Percentiles rank a stretch among this genome's conserved stretches.
phyloP scores from a whole-genome alignment of 2,797 vertebrate genomes.

The Clarias platycephalus region DNA sequence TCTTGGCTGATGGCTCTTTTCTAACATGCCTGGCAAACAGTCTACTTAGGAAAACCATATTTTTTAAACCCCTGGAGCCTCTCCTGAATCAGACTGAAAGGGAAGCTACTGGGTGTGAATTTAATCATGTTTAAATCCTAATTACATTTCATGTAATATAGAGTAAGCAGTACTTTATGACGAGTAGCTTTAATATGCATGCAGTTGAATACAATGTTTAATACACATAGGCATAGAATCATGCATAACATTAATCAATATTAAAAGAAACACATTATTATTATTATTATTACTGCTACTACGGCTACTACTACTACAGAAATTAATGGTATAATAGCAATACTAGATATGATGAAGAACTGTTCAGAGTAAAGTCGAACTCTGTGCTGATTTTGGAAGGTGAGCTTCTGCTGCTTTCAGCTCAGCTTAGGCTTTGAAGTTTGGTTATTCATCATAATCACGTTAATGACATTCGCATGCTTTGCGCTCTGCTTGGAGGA shows the following conservation, averaged over 20 bases:
- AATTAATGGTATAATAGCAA: conserved; percentile 2
- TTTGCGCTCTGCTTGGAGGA: conserved; percentile 25
- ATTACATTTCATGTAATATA: background rate
- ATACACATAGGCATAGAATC: background rate
- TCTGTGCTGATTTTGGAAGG: conserved; percentile 33
- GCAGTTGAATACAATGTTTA: background rate
- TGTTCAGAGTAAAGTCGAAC: background rate
- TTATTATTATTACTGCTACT: background rate
- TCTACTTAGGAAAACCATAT: background rate
- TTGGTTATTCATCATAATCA: conserved; percentile 40
- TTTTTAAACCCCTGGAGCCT: background rate
- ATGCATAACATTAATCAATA: background rate
- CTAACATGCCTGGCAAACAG: background rate
- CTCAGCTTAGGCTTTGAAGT: conserved; percentile 35
- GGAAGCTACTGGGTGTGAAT: background rate
- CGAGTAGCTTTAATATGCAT: background rate
- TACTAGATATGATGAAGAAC: conserved; percentile 8
- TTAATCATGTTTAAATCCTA: background rate
- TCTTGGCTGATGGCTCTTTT: background rate
- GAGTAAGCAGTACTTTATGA: background rate
- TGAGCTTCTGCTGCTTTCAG: conserved; percentile 16
- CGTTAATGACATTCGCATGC: conserved; percentile 41
- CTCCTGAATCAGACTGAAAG: background rate
- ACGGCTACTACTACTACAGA: background rate
- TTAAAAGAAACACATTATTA: background rate